These are phyloP conservation scores for Pseudolaguvia tuberculata DNA, from an alignment of 2,113 vertebrate genomes.

Conservation along the genomic window DNA sequence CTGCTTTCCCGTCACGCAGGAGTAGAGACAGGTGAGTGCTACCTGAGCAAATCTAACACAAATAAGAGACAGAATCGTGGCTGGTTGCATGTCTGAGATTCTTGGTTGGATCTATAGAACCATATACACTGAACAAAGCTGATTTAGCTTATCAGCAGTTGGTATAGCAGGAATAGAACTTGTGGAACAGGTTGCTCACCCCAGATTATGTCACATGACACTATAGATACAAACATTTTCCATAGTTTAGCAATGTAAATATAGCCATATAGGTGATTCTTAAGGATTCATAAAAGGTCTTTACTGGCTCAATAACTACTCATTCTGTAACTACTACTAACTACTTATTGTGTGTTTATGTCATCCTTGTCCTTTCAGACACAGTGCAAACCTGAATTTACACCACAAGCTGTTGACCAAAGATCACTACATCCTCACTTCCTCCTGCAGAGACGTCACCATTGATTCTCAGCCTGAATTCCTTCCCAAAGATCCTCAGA, in stretches of 20 bases:
- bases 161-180: no score
- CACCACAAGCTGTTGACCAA: slow-evolving; percentile 91
- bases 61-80: not conserved
- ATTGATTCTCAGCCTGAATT: slow-evolving; percentile 74
- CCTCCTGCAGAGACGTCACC: slow-evolving; percentile 73
- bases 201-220: not conserved
- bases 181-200: no score
- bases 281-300: not conserved
- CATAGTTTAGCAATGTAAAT: not conserved
- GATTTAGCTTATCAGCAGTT: no score
- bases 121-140: no score
- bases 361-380: slow-evolving; percentile 57
- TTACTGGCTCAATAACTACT: not conserved
- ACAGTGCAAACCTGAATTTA: slow-evolving; percentile 91
- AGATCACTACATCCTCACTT: slow-evolving; percentile 74
- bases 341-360: not conserved
- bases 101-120: not conserved
- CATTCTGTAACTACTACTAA: no score
- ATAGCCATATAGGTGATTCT: not conserved
- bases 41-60: not conserved
- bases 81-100: not conserved
- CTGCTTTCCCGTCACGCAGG: slow-evolving; percentile 86
- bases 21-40: slow-evolving; percentile 94
- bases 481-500: slow-evolving; percentile 67
- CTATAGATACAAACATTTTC: not conserved